Evolutionary conservation across 2,888 invertebrate species (phyloP), one percentile per base, ranked within the genome.

Genomic region (Eretmocerus hayati): DNA sequence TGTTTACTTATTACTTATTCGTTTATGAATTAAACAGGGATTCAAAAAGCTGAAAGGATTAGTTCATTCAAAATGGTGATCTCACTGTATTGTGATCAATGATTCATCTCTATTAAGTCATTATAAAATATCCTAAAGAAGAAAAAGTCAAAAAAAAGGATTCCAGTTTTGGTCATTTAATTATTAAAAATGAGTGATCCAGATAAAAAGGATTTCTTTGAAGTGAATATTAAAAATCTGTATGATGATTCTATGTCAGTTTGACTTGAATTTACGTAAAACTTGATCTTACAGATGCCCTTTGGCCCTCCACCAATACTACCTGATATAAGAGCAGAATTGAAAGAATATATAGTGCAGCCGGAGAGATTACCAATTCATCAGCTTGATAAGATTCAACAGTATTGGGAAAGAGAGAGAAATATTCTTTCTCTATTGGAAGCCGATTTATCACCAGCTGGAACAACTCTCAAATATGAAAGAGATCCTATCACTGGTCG

Each of bases 401-500:
- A 77, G 62, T 83, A 81, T 62, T 85, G 81, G 81, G 74, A 77
- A 18, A 69, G 82, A 49, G 66, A 76, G 53, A 71, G 76, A 1
- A 71, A 83, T 60, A 65, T 79, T 18, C 65, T 75, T 44, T 75
- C 78, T 6, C 64, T 81, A 19, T 62, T 77, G 62, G 59, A 78
- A 65, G 72, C 70, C 64, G 75, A 79, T 43, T 64, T 72, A 16
- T 72, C 76, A 13, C 76, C 79, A 0, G 57, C 74, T 41, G 73
- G 75, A 5, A 76, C 78, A 2, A 76, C 74, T 1, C 62, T 80
- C 35, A 76, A 74, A 64, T 80, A 77, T 66, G 60, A 83, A 55
- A 74, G 91, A 59, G 84, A 93, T 70, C 80, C 81, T 1, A 76
- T 82, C 23, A 88, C 85, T 2, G 91, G 91, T 5, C 76, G 84